Percentiles rank a stretch among this genome's conserved stretches.
Conservation (phyloP, 2,113 vertebrate genomes). For the Physeter macrocephalus region DNA sequence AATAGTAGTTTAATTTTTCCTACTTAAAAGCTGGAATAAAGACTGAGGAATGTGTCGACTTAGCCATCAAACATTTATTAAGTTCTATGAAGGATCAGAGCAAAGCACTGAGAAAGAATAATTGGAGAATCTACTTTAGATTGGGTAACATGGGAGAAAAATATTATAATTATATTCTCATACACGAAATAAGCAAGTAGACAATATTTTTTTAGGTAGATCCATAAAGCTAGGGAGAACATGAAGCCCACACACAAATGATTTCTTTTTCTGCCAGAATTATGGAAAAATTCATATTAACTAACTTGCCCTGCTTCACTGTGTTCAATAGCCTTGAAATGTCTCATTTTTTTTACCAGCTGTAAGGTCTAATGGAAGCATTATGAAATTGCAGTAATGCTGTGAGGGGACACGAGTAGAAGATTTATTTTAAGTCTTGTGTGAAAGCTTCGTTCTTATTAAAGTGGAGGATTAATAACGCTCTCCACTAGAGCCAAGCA, state of each 20-base stretch:
- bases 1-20: not conserved
- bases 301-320: not conserved
- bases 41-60: not conserved
- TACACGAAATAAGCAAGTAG: not conserved
- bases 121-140: not conserved
- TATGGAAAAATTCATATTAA: conserved; percentile 28
- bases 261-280: conserved; percentile 44
- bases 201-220: not conserved
- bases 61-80: not conserved
- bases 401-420: not conserved
- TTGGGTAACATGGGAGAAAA: not conserved
- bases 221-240: not conserved
- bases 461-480: conserved; percentile 65
- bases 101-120: not conserved
- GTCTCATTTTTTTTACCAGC: conserved; percentile 39
- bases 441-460: conserved; percentile 51
- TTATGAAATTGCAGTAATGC: not conserved
- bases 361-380: conserved; percentile 26
- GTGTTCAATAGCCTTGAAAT: conserved; percentile 12
- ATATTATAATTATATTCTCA: not conserved
- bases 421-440: conserved; percentile 60
- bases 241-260: not conserved
- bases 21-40: not conserved
- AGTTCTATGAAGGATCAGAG: not conserved
- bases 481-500: conserved; percentile 36